These are phyloP conservation scores for Phrixothrix hirtus DNA, from an alignment of 2,888 invertebrate species.

Conservation along the genomic window DNA sequence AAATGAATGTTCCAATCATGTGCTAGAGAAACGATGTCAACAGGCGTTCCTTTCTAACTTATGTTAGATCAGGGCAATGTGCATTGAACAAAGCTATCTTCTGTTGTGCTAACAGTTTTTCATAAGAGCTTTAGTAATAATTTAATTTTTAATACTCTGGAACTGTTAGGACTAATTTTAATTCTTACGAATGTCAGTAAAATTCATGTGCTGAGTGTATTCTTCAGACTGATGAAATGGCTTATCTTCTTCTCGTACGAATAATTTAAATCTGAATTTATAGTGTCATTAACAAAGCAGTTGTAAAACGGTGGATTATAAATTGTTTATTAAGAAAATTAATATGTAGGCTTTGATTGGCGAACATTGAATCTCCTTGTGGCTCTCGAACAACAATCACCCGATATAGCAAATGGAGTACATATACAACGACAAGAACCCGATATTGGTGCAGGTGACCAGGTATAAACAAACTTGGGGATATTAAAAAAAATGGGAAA, in stretches of 20 bases:
- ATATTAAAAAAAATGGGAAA: slow-evolving; percentile 22
- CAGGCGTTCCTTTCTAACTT: slow-evolving; percentile 44
- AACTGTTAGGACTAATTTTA: too few relatives aligned
- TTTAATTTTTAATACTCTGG: too few relatives aligned
- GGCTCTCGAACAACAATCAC: slow-evolving; percentile 96
- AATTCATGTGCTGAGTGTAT: too few relatives aligned
- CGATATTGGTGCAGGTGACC: slow-evolving; percentile 97
- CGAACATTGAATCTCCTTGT: slow-evolving; percentile 98
- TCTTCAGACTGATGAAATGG: too few relatives aligned
- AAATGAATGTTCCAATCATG: slow-evolving; percentile 41
- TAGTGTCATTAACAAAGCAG: background rate
- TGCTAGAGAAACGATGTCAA: slow-evolving; percentile 40
- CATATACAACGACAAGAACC: slow-evolving; percentile 83
- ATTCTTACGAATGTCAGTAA: too few relatives aligned
- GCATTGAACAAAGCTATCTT: slow-evolving; percentile 36
- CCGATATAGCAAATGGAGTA: slow-evolving; percentile 94
- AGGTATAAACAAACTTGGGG: slow-evolving; percentile 67
- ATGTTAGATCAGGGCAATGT: slow-evolving; percentile 42
- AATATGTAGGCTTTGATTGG: slow-evolving; percentile 92
- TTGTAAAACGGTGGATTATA: background rate
- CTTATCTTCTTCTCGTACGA: too few relatives aligned
- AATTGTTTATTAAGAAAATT: slow-evolving; percentile 4
- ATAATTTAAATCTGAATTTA: too few relatives aligned
- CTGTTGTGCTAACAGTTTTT: too few relatives aligned
- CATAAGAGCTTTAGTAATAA: too few relatives aligned